Percentiles rank a stretch among this genome's conserved stretches.
phyloP scores from a whole-genome alignment of 2,888 invertebrate genomes.

The Actias luna region DNA sequence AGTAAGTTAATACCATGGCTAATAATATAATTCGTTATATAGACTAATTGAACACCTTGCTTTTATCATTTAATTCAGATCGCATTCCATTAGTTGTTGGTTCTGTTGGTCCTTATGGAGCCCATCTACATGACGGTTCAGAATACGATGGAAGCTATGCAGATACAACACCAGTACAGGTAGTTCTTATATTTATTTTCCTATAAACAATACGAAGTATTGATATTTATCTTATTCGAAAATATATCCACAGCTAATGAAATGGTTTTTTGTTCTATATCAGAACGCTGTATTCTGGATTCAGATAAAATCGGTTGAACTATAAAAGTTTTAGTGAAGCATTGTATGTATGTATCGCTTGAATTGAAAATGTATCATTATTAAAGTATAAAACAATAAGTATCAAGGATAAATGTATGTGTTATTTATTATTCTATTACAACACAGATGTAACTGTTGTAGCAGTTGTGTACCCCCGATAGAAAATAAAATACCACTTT shows the following conservation, averaged over 20 bases:
- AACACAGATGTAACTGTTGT: no score
- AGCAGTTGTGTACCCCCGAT: no score
- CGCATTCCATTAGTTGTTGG: slow-evolving; percentile 87
- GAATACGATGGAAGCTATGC: slow-evolving; percentile 95
- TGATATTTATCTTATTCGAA: slow-evolving; percentile 20
- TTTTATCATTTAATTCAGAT: slow-evolving; percentile 41
- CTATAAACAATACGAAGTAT: slow-evolving; percentile 10
- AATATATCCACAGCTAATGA: slow-evolving; percentile 16
- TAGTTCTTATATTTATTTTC: slow-evolving; percentile 30
- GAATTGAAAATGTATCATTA: no score
- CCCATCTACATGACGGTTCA: slow-evolving; percentile 93
- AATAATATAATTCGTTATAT: no score
- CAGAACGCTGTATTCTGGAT: not conserved
- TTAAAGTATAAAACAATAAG: no score
- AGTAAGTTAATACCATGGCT: no score
- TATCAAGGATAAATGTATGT: no score
- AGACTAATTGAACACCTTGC: not conserved
- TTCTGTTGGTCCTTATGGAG: slow-evolving; percentile 96
- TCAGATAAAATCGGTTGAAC: not conserved
- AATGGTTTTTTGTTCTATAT: not conserved
- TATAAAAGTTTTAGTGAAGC: no score
- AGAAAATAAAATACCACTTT: no score
- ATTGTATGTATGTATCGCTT: no score
- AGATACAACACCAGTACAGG: slow-evolving; percentile 83
- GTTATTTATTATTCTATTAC: no score